Evolutionary conservation across 2,888 invertebrate species (phyloP).

Genomic region (Holacanthella duospinosa): DNA sequence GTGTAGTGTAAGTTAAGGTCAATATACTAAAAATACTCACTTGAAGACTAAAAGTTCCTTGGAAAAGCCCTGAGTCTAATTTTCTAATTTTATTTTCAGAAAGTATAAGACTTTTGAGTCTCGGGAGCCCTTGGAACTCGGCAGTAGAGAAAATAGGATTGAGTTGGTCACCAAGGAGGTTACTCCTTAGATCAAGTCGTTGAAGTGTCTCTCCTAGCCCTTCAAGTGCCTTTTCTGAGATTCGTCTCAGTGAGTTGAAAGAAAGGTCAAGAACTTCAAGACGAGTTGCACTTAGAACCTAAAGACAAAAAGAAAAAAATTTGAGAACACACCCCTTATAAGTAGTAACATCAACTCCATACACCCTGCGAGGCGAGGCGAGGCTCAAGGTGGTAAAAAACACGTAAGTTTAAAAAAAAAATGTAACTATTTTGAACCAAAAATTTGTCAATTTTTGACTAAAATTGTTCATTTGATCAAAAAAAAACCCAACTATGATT

Average conservation of each 20-base stretch:
- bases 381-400: no score
- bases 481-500: no score
- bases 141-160: constrained; percentile 82
- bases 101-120: constrained; percentile 62
- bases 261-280: constrained; percentile 71
- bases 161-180: constrained; percentile 75
- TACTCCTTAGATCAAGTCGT: constrained; percentile 62
- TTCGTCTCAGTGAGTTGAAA: constrained; percentile 63
- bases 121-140: constrained; percentile 65
- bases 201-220: constrained; percentile 48
- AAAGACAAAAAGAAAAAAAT: constrained; percentile 43
- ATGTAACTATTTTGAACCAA: background rate
- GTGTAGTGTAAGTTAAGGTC: background rate
- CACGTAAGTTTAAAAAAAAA: background rate
- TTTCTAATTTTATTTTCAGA: constrained; percentile 70
- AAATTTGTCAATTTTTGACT: background rate
- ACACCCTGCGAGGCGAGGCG: no score
- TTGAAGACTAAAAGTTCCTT: constrained; percentile 66
- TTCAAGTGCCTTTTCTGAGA: constrained; percentile 52
- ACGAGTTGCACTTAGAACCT: constrained; percentile 58
- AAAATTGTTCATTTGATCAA: background rate
- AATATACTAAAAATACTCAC: background rate
- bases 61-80: constrained; percentile 73
- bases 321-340: no score
- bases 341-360: no score